These are phyloP conservation scores for Sericinus montela DNA, from an alignment of 2,888 invertebrate genomes.

Conservation along the genomic window DNA sequence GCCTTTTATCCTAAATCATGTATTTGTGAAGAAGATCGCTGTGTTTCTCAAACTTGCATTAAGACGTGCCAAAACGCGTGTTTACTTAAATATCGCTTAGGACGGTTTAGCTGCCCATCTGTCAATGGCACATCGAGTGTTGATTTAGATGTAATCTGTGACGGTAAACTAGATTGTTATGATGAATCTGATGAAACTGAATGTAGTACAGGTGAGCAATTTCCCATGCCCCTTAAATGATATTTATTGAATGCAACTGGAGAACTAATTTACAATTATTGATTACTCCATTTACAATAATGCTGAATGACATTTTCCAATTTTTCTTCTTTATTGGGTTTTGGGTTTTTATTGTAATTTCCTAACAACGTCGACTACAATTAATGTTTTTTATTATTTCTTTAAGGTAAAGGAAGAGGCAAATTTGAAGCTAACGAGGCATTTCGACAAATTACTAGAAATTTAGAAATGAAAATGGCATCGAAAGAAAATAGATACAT, in stretches of 20 bases:
- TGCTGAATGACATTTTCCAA: too few relatives aligned
- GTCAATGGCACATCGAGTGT: conserved; percentile 35
- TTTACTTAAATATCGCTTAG: conserved; percentile 43
- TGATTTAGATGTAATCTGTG: conserved; percentile 48
- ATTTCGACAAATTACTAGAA: conserved; percentile 11
- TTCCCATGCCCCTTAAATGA: too few relatives aligned
- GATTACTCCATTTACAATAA: too few relatives aligned
- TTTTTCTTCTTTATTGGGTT: too few relatives aligned
- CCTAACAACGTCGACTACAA: neutral
- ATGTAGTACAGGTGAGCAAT: conserved; percentile 43
- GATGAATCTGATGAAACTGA: conserved; percentile 56
- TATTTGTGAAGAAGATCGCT: conserved; percentile 38
- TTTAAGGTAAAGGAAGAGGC: conserved; percentile 11
- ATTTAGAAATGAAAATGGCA: conserved; percentile 17
- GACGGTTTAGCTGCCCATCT: conserved; percentile 46
- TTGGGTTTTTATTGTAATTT: neutral
- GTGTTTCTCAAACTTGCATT: conserved; percentile 35
- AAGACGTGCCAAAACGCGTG: conserved; percentile 46
- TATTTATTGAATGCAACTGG: too few relatives aligned
- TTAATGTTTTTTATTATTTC: neutral
- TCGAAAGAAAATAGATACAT: conserved; percentile 11
- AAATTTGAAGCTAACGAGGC: conserved; percentile 15
- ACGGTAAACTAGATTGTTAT: conserved; percentile 63
- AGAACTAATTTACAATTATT: too few relatives aligned
- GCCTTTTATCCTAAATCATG: conserved; percentile 32